Evolutionary conservation across 2,113 vertebrate genomes (phyloP).

Genomic region (Dicerorhinus sumatrensis): DNA sequence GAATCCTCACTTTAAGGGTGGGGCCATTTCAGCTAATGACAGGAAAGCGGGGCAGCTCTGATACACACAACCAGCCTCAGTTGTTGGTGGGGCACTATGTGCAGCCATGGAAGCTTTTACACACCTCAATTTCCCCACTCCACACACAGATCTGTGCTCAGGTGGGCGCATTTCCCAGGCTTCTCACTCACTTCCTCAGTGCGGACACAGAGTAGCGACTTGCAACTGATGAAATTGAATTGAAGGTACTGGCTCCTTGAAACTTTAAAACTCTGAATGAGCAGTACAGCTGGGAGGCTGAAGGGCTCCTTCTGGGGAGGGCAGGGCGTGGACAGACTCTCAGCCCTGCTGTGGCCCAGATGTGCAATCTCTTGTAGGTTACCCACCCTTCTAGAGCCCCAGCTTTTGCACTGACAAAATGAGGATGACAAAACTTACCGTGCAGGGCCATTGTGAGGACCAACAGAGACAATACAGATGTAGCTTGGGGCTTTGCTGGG

Average conservation of each 20-base stretch:
- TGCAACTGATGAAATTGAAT: no score
- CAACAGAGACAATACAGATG: not conserved
- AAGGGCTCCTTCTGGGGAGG: not conserved
- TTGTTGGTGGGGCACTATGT: accelerated
- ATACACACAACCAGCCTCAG: not conserved
- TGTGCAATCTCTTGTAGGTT: accelerated
- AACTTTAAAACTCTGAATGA: no score
- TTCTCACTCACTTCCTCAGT: not conserved
- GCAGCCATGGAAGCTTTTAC: not conserved
- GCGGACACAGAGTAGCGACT: not conserved
- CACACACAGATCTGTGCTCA: not conserved
- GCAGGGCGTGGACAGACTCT: not conserved
- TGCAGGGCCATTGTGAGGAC: no score
- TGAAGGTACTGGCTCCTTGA: not conserved
- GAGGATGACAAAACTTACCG: not conserved
- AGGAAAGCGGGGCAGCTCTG: not conserved
- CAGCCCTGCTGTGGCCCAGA: not conserved
- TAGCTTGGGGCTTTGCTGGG: accelerated
- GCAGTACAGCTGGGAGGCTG: not conserved
- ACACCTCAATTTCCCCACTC: not conserved
- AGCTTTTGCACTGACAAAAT: not conserved
- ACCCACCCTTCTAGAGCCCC: not conserved
- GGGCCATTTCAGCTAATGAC: not conserved
- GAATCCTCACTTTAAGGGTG: not conserved
- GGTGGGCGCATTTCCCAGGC: no score